phyloP scores from a whole-genome alignment of 2,797 vertebrate species.

The Myotis pilosus region DNA sequence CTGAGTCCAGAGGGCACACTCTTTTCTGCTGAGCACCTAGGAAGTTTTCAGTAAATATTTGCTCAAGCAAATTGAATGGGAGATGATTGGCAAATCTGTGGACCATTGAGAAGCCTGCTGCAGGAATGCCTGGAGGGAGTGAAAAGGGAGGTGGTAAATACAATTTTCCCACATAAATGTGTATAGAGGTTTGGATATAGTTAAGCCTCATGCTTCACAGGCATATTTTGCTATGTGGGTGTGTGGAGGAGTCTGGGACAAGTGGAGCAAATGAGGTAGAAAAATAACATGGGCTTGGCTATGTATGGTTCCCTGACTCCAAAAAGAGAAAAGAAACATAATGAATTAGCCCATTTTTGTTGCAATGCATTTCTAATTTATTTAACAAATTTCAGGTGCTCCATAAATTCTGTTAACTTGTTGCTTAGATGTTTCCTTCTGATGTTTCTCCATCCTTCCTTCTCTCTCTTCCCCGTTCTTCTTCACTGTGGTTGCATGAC shows the following conservation, averaged over 20 bases:
- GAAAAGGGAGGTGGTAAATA: neutral
- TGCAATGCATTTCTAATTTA: neutral
- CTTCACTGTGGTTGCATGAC: neutral
- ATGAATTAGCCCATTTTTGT: neutral
- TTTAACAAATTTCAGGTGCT: neutral
- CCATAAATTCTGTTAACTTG: neutral
- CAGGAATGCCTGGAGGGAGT: neutral
- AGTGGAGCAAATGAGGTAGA: neutral
- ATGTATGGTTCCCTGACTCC: neutral
- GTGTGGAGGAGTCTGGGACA: neutral
- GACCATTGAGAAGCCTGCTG: neutral
- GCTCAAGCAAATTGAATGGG: neutral
- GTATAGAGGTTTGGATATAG: neutral
- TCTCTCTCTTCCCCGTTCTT: neutral
- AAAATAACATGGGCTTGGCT: neutral
- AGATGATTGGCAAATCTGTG: neutral
- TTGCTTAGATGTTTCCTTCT: neutral
- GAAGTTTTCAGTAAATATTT: constrained; percentile 13
- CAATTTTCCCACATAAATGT: neutral
- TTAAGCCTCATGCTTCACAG: neutral
- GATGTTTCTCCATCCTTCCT: neutral
- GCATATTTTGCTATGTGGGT: neutral
- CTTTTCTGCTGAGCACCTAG: neutral
- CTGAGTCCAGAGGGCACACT: neutral
- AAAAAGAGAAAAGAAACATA: neutral